A percentile compares a stretch with the other conserved stretches of the same genome.
Evolutionary conservation across 2,797 vertebrate species (phyloP).

Genomic region (Parauchenoglanis ngamensis): DNA sequence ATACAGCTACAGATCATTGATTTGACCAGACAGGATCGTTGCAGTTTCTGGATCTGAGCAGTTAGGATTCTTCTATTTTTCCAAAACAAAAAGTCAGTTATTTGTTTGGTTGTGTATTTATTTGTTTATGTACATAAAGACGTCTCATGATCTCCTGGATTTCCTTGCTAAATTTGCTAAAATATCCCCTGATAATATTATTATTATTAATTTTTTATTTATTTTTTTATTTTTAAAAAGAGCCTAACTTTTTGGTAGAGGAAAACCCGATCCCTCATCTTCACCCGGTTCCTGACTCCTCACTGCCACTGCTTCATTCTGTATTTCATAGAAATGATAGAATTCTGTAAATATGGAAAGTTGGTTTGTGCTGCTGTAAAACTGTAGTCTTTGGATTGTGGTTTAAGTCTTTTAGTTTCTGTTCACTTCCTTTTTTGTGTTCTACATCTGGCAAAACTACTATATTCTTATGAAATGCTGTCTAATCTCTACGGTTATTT

Average conservation of each 20-base stretch:
- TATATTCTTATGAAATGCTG: too few species aligned
- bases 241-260: neutral
- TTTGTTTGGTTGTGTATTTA: neutral
- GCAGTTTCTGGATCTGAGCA: neutral
- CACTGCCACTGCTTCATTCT: neutral
- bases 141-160: neutral
- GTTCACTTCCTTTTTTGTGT: neutral
- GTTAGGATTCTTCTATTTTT: neutral
- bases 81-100: neutral
- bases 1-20: neutral
- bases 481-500: too few species aligned
- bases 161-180: neutral
- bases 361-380: neutral
- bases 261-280: neutral
- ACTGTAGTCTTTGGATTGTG: neutral
- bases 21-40: too few species aligned
- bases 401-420: neutral
- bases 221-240: neutral
- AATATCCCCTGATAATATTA: too few species aligned
- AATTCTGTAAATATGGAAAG: neutral
- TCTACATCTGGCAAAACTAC: too few species aligned
- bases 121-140: neutral
- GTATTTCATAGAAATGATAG: neutral
- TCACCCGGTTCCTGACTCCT: neutral
- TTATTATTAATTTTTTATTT: too few species aligned